Conservation (phyloP, 2,888 invertebrate species). For the Clusia tigrina region DNA sequence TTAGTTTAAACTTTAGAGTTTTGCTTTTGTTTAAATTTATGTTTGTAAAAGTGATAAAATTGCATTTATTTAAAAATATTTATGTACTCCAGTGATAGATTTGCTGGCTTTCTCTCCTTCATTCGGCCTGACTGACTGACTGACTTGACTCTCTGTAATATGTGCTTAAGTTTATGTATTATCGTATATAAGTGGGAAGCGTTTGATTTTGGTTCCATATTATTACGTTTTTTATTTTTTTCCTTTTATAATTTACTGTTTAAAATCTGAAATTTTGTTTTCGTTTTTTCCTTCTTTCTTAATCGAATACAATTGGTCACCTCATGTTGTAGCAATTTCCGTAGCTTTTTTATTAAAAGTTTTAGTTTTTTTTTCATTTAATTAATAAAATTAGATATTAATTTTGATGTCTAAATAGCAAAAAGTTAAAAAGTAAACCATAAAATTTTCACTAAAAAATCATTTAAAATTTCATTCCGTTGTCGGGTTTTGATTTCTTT, state of each 20-base stretch:
- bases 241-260: conserved; percentile 15
- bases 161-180: conserved; percentile 51
- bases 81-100: background rate
- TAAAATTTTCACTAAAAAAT: conserved; percentile 27
- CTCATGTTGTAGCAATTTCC: background rate
- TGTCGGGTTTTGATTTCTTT: conserved; percentile 9
- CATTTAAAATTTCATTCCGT: conserved; percentile 4
- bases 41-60: conserved; percentile 31
- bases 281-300: background rate
- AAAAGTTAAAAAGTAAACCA: conserved; percentile 24
- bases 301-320: conserved; percentile 1
- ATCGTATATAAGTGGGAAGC: conserved; percentile 61
- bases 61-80: conserved; percentile 21
- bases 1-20: conserved; percentile 30
- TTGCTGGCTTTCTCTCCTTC: conserved; percentile 16
- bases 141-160: conserved; percentile 7
- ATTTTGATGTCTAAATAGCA: conserved; percentile 15
- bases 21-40: conserved; percentile 27
- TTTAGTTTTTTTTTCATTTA: conserved; percentile 14
- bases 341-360: background rate
- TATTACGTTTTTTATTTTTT: conserved; percentile 45
- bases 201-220: conserved; percentile 62
- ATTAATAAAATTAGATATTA: conserved; percentile 26
- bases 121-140: conserved; percentile 30
- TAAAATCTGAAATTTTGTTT: conserved; percentile 9